phyloP scores from a whole-genome alignment of 2,797 vertebrate genomes.

The Sciaenops ocellatus region DNA sequence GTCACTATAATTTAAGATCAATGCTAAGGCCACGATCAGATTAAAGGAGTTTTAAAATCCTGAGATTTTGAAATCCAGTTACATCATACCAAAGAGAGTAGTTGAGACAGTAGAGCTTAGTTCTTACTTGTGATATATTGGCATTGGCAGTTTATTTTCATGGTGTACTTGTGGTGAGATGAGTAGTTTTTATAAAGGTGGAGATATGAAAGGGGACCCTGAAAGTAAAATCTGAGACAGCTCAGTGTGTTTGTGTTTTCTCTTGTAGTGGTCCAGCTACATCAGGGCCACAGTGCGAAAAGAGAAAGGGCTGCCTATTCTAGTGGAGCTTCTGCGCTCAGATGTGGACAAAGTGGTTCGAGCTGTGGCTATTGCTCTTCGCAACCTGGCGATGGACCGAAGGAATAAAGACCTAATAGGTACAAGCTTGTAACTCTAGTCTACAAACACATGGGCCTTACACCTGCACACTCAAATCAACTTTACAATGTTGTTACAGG shows the following conservation, averaged over 20 bases:
- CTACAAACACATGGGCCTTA: not conserved
- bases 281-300: slow-evolving; percentile 96
- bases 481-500: slow-evolving; percentile 77
- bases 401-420: slow-evolving; percentile 98
- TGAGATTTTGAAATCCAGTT: slow-evolving; percentile 23
- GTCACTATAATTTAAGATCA: slow-evolving; percentile 52
- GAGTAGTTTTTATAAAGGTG: not conserved
- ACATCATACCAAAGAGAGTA: slow-evolving; percentile 23
- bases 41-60: slow-evolving; percentile 37
- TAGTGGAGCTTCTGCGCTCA: slow-evolving; percentile 96
- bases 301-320: slow-evolving; percentile 95
- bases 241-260: slow-evolving; percentile 11
- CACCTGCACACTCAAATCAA: not conserved
- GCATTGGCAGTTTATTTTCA: slow-evolving; percentile 9
- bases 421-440: slow-evolving; percentile 57
- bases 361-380: slow-evolving; percentile 95
- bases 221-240: not conserved
- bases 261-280: slow-evolving; percentile 94
- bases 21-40: not conserved
- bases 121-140: slow-evolving; percentile 1
- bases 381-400: slow-evolving; percentile 96
- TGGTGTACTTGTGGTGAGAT: not conserved
- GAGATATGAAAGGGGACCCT: not conserved
- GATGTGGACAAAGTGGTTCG: slow-evolving; percentile 98
- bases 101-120: not conserved